Percentiles rank a stretch among this genome's conserved stretches.
These are phyloP conservation scores for Caenorhabditis plicata DNA, from an alignment of 2,888 invertebrate species.

Conservation along the genomic window DNA sequence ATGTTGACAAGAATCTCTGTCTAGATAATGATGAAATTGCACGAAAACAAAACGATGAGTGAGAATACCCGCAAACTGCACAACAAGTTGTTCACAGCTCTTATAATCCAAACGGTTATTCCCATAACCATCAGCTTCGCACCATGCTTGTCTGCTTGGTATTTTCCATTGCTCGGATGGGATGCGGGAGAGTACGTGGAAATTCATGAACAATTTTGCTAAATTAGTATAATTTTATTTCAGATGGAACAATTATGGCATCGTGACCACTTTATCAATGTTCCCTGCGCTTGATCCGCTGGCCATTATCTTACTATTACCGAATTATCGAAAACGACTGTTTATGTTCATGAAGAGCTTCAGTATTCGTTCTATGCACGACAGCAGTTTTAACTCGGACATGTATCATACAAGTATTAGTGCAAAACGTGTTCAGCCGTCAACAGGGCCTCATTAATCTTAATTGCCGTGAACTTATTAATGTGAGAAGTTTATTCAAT, in stretches of 20 bases:
- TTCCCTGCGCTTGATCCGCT: conserved; percentile 26
- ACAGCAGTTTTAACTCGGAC: too few species aligned
- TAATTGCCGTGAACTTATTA: too few species aligned
- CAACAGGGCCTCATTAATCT: too few species aligned
- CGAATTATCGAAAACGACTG: conserved; percentile 14
- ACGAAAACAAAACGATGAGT: background rate
- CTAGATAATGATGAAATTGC: background rate
- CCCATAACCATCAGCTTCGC: conserved; percentile 24
- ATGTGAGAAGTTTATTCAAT: too few species aligned
- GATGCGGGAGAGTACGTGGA: conserved; percentile 24
- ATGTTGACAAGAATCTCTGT: background rate
- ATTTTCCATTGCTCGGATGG: conserved; percentile 13
- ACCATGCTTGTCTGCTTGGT: conserved; percentile 24
- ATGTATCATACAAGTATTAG: too few species aligned
- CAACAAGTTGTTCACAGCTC: conserved; percentile 18
- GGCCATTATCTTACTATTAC: conserved; percentile 17
- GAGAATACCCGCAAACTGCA: conserved; percentile 6
- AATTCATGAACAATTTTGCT: conserved; percentile 25
- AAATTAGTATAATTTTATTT: conserved; percentile 4
- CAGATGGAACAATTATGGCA: background rate
- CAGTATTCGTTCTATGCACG: too few species aligned
- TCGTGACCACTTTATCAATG: conserved; percentile 6
- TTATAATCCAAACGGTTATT: conserved; percentile 24
- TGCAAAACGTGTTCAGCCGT: too few species aligned
- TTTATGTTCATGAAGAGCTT: too few species aligned